These are phyloP conservation scores for Phoxinus phoxinus DNA, from an alignment of 2,113 vertebrate genomes.

Conservation along the genomic window DNA sequence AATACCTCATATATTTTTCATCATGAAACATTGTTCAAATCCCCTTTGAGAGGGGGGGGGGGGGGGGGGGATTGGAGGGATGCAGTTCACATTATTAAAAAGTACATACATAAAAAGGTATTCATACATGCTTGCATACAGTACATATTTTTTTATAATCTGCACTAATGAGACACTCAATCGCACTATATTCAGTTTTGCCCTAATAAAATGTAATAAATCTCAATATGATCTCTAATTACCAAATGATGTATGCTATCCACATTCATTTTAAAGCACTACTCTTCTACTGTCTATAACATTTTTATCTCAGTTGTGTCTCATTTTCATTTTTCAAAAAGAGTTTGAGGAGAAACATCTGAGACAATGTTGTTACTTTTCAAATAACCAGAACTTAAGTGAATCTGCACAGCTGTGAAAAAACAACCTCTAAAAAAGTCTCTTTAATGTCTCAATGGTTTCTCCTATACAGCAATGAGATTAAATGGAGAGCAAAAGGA, in stretches of 20 bases:
- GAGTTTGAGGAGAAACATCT: not conserved
- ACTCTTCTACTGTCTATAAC: not conserved
- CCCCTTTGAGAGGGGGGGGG: too few relatives aligned
- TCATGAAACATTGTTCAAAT: too few relatives aligned
- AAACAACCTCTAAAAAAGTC: not conserved
- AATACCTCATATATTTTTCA: too few relatives aligned
- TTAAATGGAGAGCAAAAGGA: not conserved
- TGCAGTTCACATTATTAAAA: too few relatives aligned
- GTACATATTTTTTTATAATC: too few relatives aligned
- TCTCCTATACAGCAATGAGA: not conserved
- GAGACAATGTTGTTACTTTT: not conserved
- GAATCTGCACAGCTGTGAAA: not conserved
- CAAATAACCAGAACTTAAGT: not conserved
- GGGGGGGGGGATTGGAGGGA: too few relatives aligned
- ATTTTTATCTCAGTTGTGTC: not conserved
- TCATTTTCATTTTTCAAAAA: not conserved
- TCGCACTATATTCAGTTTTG: not conserved
- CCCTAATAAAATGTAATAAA: not conserved
- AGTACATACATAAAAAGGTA: too few relatives aligned
- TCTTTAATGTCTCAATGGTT: not conserved
- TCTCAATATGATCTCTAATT: not conserved
- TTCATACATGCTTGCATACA: too few relatives aligned
- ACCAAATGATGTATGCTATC: not conserved
- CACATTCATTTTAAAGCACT: not conserved
- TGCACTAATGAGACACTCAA: not conserved